These are phyloP conservation scores for Epinotia brunnichana DNA, from an alignment of 2,888 invertebrate genomes.

Conservation along the genomic window DNA sequence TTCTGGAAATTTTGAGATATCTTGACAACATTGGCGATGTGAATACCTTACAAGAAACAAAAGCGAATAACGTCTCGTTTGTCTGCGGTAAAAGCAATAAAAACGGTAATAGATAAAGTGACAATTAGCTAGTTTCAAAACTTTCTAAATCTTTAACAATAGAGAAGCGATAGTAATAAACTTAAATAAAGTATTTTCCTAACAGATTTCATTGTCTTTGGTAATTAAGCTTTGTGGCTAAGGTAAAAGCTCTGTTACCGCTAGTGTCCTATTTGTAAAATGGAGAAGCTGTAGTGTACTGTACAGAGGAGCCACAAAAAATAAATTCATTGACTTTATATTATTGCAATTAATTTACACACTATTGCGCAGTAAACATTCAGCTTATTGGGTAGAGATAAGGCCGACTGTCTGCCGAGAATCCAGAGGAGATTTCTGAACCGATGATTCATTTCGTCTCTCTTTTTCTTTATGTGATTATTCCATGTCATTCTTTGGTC, in stretches of 20 bases:
- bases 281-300: neutral
- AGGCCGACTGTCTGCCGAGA: too few relatives aligned
- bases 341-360: too few relatives aligned
- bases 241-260: neutral
- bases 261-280: neutral
- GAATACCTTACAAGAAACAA: neutral
- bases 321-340: too few relatives aligned
- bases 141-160: neutral
- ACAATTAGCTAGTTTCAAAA: neutral
- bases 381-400: too few relatives aligned
- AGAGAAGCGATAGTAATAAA: neutral
- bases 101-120: neutral
- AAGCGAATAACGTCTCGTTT: neutral
- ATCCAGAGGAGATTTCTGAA: too few relatives aligned
- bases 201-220: conserved; percentile 3
- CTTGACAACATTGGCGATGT: neutral
- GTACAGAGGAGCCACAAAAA: too few relatives aligned
- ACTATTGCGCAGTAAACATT: too few relatives aligned
- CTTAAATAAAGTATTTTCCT: conserved; percentile 9
- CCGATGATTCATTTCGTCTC: too few relatives aligned
- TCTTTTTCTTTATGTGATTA: too few relatives aligned
- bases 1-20: too few relatives aligned
- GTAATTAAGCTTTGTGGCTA: conserved; percentile 11
- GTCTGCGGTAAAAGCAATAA: neutral
- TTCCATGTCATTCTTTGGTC: neutral